A percentile compares a stretch with the other conserved stretches of the same genome.
These are phyloP conservation scores for Elachura formosa DNA, from an alignment of 2,113 vertebrate species.

Conservation along the genomic window DNA sequence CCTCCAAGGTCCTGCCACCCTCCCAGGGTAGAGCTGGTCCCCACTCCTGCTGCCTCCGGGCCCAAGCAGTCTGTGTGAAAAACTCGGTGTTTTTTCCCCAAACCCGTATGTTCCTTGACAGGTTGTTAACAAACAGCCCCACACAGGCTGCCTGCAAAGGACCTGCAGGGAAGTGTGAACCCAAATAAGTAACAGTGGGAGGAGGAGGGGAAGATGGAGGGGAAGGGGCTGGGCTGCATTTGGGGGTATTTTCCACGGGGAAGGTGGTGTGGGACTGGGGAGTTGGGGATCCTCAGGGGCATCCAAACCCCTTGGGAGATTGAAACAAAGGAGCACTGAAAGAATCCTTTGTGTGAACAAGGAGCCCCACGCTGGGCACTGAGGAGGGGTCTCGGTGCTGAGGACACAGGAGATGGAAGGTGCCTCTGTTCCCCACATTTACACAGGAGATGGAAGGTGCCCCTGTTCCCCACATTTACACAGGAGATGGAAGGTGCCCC, in stretches of 20 bases:
- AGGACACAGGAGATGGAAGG: neutral
- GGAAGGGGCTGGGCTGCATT: neutral
- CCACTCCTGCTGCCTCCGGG: neutral
- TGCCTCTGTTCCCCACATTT: too few relatives aligned
- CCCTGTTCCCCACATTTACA: neutral
- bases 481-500: neutral
- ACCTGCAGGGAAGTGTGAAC: conserved; percentile 64
- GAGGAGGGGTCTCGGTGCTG: neutral
- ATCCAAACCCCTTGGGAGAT: neutral
- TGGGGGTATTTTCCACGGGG: neutral
- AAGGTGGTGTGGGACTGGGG: rapidly evolving
- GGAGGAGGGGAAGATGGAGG: neutral
- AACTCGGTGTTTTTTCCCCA: neutral
- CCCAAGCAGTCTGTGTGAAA: conserved; percentile 34
- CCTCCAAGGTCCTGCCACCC: conserved; percentile 21
- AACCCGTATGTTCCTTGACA: conserved; percentile 67
- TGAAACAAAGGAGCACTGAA: neutral
- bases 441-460: too few relatives aligned
- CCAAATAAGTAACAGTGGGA: conserved; percentile 64
- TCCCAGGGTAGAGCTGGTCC: conserved; percentile 54
- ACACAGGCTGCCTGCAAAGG: conserved; percentile 69
- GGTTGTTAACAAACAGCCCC: conserved; percentile 73
- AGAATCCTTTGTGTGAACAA: neutral
- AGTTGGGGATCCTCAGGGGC: neutral
- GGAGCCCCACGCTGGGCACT: rapidly evolving